Percentiles rank a stretch among this genome's conserved stretches.
Evolutionary conservation across 2,888 invertebrate species (phyloP).

Genomic region (Eupelmus urozonus): DNA sequence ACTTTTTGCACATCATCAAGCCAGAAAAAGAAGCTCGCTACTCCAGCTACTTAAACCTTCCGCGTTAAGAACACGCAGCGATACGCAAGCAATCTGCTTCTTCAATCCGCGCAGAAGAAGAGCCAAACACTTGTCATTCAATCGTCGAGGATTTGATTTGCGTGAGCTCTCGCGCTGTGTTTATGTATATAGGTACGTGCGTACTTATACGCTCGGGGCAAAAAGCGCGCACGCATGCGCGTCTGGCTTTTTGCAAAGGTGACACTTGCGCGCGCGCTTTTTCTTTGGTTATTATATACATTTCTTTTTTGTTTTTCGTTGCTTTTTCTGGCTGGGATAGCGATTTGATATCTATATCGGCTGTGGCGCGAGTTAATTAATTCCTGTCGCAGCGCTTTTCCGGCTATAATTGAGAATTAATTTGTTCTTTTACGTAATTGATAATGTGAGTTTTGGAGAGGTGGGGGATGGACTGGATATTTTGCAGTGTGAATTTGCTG

Average conservation of each 20-base stretch:
- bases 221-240: constrained; percentile 9
- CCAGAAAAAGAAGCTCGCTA: constrained; percentile 2
- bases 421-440: too few species aligned
- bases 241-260: background rate
- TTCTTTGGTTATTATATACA: constrained; percentile 19
- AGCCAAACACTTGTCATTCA: constrained; percentile 44
- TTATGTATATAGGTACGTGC: background rate
- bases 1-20: background rate
- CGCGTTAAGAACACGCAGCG: background rate
- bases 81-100: background rate
- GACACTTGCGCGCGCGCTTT: constrained; percentile 8
- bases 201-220: background rate
- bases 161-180: background rate
- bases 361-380: too few species aligned
- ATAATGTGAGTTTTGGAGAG: too few species aligned
- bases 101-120: background rate
- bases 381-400: too few species aligned
- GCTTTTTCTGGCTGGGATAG: background rate
- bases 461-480: too few species aligned
- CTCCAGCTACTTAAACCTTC: constrained; percentile 5
- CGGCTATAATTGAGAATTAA: too few species aligned
- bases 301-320: background rate
- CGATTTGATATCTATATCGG: too few species aligned
- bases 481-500: too few species aligned
- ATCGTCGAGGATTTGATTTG: constrained; percentile 30